phyloP scores from a whole-genome alignment of 2,888 invertebrate species.

The Philaethria dido region DNA sequence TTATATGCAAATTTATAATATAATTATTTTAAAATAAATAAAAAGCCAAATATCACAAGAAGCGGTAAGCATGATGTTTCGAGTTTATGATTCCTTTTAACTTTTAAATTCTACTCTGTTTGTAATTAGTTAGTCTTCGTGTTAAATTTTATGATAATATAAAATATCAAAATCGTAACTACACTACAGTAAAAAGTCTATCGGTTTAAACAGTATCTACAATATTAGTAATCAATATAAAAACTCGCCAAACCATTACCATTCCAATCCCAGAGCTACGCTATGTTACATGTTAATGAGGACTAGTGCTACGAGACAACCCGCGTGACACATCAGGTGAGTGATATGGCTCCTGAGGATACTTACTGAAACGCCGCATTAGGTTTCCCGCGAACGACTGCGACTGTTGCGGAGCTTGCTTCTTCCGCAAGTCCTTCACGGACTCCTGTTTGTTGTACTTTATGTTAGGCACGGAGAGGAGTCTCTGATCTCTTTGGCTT shows the following conservation, averaged over 20 bases:
- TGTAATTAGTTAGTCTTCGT: constrained; percentile 17
- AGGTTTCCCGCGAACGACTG: constrained; percentile 88
- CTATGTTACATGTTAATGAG: constrained; percentile 58
- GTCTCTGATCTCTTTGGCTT: constrained; percentile 85
- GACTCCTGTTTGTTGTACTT: constrained; percentile 83
- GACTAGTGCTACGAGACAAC: constrained; percentile 57
- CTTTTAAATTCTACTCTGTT: constrained; percentile 19
- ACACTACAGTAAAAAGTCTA: constrained; percentile 67
- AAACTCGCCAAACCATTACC: constrained; percentile 73
- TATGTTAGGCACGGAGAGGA: constrained; percentile 91
- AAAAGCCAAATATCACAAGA: constrained; percentile 81
- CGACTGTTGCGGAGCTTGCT: constrained; percentile 72
- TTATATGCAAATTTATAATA: constrained; percentile 35
- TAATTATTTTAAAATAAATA: constrained; percentile 66
- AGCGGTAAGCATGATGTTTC: constrained; percentile 67
- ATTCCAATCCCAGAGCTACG: constrained; percentile 69
- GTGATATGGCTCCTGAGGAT: constrained; percentile 62
- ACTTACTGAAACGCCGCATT: constrained; percentile 95
- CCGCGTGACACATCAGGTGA: constrained; percentile 52
- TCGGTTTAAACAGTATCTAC: constrained; percentile 62
- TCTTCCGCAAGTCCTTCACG: constrained; percentile 82
- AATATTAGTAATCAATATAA: constrained; percentile 60
- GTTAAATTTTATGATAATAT: constrained; percentile 35
- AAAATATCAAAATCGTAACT: constrained; percentile 57
- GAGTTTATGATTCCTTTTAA: constrained; percentile 25